Conservation (phyloP, 1,140 invertebrate species). For the Chionoecetes opilio region DNA sequence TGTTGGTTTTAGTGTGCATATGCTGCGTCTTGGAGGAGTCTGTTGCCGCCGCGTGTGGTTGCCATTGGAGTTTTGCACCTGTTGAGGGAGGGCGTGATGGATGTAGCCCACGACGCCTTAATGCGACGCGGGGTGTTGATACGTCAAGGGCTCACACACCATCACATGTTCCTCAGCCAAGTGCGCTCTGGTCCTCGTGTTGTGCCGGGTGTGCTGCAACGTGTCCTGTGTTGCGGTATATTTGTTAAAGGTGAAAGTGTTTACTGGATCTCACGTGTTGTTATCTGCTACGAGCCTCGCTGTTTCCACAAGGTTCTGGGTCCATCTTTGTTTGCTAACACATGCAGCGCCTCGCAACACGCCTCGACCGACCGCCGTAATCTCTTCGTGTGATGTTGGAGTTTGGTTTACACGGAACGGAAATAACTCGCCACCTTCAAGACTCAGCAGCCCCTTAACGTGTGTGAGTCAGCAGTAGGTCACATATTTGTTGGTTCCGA, state of each 20-base stretch:
- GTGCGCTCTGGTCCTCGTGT: background rate
- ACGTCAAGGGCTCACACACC: constrained; percentile 31
- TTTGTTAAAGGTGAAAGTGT: constrained; percentile 21
- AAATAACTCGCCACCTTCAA: background rate
- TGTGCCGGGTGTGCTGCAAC: constrained; percentile 10
- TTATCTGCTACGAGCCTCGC: background rate
- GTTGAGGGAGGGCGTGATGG: constrained; percentile 27
- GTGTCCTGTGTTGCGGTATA: background rate
- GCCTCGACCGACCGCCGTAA: background rate
- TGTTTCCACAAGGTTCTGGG: background rate
- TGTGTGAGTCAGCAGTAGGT: constrained; percentile 11
- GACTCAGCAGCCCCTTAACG: background rate
- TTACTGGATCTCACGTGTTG: background rate
- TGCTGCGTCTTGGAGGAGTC: constrained; percentile 28
- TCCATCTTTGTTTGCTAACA: constrained; percentile 19
- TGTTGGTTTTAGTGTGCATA: constrained; percentile 58
- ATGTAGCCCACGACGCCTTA: constrained; percentile 39
- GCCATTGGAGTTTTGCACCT: constrained; percentile 30
- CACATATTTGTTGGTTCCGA: background rate
- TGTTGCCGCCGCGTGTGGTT: background rate
- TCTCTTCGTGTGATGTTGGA: background rate
- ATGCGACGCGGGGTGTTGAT: constrained; percentile 47
- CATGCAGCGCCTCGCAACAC: background rate
- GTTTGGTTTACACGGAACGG: background rate
- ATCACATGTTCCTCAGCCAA: constrained; percentile 38